Evolutionary conservation across 2,113 vertebrate genomes (phyloP).

Genomic region (Perca flavescens): DNA sequence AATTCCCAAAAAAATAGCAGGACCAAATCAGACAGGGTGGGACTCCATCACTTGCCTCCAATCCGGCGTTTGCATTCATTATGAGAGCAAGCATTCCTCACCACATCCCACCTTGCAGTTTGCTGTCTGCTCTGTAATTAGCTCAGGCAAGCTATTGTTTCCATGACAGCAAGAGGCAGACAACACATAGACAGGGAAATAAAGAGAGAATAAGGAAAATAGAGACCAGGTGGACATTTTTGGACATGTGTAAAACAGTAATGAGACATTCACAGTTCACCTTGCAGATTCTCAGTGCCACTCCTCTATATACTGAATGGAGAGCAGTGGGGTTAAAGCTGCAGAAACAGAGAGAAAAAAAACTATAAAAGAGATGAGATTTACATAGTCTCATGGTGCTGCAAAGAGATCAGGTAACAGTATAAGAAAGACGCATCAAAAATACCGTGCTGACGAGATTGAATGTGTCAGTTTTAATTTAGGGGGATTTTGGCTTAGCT

Average conservation of each 20-base stretch:
- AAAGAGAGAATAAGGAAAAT: conserved; percentile 59
- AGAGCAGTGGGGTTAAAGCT: conserved; percentile 36
- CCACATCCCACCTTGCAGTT: conserved; percentile 58
- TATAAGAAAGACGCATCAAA: conserved; percentile 63
- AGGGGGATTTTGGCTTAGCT: conserved; percentile 59
- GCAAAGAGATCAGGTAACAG: conserved; percentile 61
- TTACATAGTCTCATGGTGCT: conserved; percentile 32
- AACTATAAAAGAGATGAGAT: conserved; percentile 57
- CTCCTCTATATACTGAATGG: conserved; percentile 19
- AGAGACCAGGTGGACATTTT: conserved; percentile 69
- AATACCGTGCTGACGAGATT: conserved; percentile 70
- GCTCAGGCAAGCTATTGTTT: conserved; percentile 71
- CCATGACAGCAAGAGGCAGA: conserved; percentile 68
- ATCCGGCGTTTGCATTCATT: conserved; percentile 52
- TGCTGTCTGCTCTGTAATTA: conserved; percentile 76
- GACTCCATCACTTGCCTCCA: conserved; percentile 56
- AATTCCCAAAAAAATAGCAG: conserved; percentile 61
- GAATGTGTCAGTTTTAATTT: conserved; percentile 81
- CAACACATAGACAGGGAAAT: conserved; percentile 50
- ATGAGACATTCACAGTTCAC: conserved; percentile 64
- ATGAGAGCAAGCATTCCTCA: conserved; percentile 57
- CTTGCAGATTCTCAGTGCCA: conserved; percentile 44
- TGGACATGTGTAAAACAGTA: conserved; percentile 69
- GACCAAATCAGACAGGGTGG: conserved; percentile 63
- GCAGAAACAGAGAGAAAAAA: conserved; percentile 5